Conservation (phyloP, 2,113 vertebrate genomes). For the Porphyrio hochstetteri region DNA sequence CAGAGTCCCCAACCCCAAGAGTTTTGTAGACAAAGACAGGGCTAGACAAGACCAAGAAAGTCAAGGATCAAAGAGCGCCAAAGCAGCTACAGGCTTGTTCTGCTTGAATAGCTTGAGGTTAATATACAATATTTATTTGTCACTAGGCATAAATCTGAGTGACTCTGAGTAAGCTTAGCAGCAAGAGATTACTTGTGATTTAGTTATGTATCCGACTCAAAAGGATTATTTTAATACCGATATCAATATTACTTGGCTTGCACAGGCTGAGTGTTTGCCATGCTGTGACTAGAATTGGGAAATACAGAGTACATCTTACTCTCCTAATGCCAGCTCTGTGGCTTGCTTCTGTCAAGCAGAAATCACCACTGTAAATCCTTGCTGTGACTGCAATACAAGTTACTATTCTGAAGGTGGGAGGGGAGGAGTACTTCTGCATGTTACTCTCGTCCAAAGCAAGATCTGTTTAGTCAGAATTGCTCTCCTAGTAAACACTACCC, state of each 20-base stretch:
- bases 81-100: neutral
- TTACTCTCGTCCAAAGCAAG: neutral
- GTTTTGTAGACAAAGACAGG: neutral
- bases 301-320: neutral
- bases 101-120: neutral
- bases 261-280: neutral
- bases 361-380: neutral
- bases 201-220: neutral
- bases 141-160: neutral
- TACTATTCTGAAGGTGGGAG: neutral
- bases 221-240: constrained; percentile 46
- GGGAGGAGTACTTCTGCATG: neutral
- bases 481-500: neutral
- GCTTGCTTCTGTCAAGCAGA: neutral
- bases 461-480: neutral
- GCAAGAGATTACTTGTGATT: constrained; percentile 21
- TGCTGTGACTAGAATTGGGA: neutral
- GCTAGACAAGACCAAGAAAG: neutral
- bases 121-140: neutral
- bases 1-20: neutral
- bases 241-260: neutral
- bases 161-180: neutral
- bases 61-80: neutral
- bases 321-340: neutral
- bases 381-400: neutral